Base-by-base conservation (phyloP, 2,888 invertebrate species). In the Acleris sparsana region DNA sequence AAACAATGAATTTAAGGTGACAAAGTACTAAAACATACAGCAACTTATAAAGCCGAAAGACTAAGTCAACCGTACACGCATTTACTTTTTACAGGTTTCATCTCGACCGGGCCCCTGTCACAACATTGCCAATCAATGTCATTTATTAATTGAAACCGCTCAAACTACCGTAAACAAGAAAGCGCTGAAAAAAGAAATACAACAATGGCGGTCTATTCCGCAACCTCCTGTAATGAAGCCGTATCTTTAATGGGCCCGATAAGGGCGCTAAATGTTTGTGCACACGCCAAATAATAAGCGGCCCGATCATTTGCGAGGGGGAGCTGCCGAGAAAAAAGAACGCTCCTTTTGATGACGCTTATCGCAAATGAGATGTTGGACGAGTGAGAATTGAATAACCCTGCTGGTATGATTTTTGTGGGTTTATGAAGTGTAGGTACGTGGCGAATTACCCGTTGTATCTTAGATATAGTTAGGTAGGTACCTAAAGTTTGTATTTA, bases 271-370 rank as follows among this genome's bases (percentile, higher is more conserved):
- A 92, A 92, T 92, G 92, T 90, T 91, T 89, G 92, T 82, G 89
- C 88, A 88, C 92, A 91, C 91, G 91, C 92, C 89, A 91, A 91
- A 92, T 91, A 91, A 92, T 92, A 92, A 90, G 87, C 86, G 87
- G 73, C 80, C 80, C 85, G 88, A 89, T 90, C 92, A 89, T 91
- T 90, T 90, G 84, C 85, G 86, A 82, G 83, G 89, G 86, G 85
- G 79, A 76, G 80, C 76, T 83, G 83, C 81, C 79, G 80, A 80
- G 82, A 84, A 88, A 88, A 87, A 87, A 83, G 78, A 83, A 81
- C 78, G 81, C 82, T 85, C 80, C 77, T 70, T 75, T 75, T 80
- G 80, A 83, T 80, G 79, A 77, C 70, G 81, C 83, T 85, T 84
- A 87, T 89, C 88, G 82, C 77, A 80, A 81, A 81, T 75, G 81